Percentiles rank a stretch among this genome's conserved stretches.
phyloP scores from a whole-genome alignment of 2,113 vertebrate genomes.

The Theristicus caerulescens region DNA sequence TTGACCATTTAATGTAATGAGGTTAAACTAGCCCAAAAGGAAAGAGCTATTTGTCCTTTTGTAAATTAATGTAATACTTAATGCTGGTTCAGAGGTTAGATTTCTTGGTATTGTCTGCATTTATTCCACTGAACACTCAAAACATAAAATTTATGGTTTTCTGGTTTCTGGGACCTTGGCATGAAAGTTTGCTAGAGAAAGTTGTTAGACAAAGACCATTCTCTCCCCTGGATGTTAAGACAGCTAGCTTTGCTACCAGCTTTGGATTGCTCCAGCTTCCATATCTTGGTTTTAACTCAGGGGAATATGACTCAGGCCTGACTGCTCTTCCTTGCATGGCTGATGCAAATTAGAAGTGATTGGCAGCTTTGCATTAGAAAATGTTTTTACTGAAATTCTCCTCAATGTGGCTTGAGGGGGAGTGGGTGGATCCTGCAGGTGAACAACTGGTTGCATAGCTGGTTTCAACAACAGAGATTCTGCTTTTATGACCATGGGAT shows the following conservation, averaged over 20 bases:
- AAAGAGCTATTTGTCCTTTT: neutral
- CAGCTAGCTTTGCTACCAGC: neutral
- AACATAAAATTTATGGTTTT: neutral
- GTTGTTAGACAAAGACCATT: fast-evolving
- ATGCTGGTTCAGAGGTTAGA: neutral
- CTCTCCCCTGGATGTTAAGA: neutral
- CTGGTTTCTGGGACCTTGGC: neutral
- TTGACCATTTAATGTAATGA: neutral
- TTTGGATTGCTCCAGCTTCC: neutral
- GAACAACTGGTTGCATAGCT: neutral
- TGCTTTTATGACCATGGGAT: neutral
- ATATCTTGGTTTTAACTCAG: neutral
- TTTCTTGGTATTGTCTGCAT: neutral
- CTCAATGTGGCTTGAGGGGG: neutral
- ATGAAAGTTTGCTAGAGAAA: neutral
- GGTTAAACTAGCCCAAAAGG: neutral
- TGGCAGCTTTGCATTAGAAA: neutral
- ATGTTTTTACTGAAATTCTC: neutral
- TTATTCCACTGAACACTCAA: neutral
- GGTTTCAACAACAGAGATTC: neutral
- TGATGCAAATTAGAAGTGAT: neutral
- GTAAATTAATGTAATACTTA: neutral
- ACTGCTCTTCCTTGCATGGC: neutral
- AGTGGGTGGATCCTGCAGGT: neutral
- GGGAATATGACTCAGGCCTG: neutral